A percentile compares a stretch with the other conserved stretches of the same genome.
Evolutionary conservation across 2,113 vertebrate species (phyloP).

Genomic region (Struthidea cinerea): DNA sequence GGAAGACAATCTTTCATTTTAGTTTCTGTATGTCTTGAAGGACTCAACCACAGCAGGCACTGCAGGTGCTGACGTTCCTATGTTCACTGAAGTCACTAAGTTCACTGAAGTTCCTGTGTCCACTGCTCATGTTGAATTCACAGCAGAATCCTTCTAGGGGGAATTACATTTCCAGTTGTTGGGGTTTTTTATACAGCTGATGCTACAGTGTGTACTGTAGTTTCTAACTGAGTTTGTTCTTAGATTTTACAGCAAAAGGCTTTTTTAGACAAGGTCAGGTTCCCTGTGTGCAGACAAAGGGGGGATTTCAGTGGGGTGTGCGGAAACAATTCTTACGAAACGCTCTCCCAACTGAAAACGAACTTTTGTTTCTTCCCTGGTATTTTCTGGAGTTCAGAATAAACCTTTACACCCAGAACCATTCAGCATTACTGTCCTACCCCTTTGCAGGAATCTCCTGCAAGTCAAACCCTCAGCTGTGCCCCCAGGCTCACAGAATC

Average conservation of each 20-base stretch:
- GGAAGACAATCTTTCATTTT: background rate
- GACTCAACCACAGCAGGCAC: background rate
- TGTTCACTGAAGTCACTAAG: background rate
- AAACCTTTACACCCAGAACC: background rate
- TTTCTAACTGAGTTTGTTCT: background rate
- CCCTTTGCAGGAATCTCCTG: background rate
- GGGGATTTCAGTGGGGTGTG: background rate
- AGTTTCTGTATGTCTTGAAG: constrained; percentile 10
- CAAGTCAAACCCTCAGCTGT: background rate
- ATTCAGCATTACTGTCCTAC: background rate
- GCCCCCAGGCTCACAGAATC: background rate
- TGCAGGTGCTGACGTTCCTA: background rate
- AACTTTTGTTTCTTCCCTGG: background rate
- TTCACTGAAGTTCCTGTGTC: background rate
- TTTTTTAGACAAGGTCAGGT: background rate
- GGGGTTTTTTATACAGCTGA: background rate
- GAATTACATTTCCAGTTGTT: background rate
- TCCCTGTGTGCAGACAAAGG: background rate
- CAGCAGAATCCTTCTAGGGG: background rate
- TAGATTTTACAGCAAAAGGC: background rate
- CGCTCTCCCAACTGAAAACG: background rate
- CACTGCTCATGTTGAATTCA: background rate
- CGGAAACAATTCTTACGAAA: background rate
- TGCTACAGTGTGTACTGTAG: background rate
- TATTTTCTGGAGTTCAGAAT: background rate